Evolutionary conservation across 2,113 vertebrate species (phyloP), one percentile per base, ranked within the genome.

Genomic region (Stegostoma tigrinum): DNA sequence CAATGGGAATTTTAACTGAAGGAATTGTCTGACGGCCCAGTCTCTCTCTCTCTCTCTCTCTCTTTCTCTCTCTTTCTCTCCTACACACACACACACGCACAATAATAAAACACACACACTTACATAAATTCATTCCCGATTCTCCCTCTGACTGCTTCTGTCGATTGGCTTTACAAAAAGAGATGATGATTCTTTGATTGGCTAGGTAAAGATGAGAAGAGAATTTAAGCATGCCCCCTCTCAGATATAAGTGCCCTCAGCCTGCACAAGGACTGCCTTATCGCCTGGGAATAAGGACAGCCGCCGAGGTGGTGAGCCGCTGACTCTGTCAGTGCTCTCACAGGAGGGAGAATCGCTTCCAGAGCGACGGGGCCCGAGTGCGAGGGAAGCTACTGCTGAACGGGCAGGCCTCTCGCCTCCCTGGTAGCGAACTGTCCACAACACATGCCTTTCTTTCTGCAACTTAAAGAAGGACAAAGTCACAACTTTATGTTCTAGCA

Each of bases 361-460:
- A 61, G 34, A 61, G 87, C 34, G 34, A 61, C n/a, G 86, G 86
- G 86, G 45, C 23, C 52, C 34, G 52, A 55, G 0, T 90, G 87
- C 14, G 34, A 90, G 86, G 96, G 96, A 86, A 96, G 66, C 96
- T 97, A 97, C 97, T 97, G 97, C 97, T 97, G 97, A 98, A 97
- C 98, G 97, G 97, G 98, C 99, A 99, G 98, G 99, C 98, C 99
- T 98, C 98, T 96, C 96, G 34, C 61, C 61, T 67, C 89, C 15
- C 8, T 38, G 66, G 21, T 38, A 93, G 61, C 89, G 2, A 91
- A 5, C 55, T 91, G 61, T 91, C 55, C 21, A 61, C 6, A 38
- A 23, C 89, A 93, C 34, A 38, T 10, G 1, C 55, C 17, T 34
- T 30, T 89, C 52, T 55, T 30, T 90, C 34, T 45, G 1, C 17